phyloP scores from a whole-genome alignment of 1,140 invertebrate species.

The Microplitis demolitor region DNA sequence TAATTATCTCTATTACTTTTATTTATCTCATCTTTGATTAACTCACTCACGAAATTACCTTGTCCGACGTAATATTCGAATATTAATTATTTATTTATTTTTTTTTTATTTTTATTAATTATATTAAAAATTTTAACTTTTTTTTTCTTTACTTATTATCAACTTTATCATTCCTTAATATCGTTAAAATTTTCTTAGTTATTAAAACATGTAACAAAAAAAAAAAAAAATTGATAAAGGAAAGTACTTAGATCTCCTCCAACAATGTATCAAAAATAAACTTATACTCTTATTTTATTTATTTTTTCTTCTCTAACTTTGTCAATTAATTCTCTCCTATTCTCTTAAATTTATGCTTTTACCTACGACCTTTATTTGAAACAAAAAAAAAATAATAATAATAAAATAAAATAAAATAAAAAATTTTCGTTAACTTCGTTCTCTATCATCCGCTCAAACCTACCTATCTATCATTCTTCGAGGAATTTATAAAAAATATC shows the following conservation, averaged over 20 bases:
- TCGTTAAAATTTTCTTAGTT: constrained; percentile 60
- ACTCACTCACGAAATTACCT: constrained; percentile 21
- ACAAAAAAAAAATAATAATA: not conserved
- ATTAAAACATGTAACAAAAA: constrained; percentile 57
- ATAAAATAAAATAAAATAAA: no score
- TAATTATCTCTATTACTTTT: constrained; percentile 24
- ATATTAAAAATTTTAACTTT: constrained; percentile 36
- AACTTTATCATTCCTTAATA: constrained; percentile 41
- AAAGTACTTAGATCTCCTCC: constrained; percentile 50
- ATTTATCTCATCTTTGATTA: constrained; percentile 21
- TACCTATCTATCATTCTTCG: not conserved
- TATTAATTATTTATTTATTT: constrained; percentile 13
- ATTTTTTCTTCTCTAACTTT: constrained; percentile 28
- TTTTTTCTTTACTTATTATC: constrained; percentile 14
- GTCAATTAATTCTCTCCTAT: constrained; percentile 11
- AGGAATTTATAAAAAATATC: not conserved
- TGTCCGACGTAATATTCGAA: not conserved
- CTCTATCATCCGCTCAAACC: constrained; percentile 16
- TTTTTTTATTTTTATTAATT: constrained; percentile 21
- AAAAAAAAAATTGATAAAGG: constrained; percentile 35
- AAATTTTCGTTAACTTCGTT: constrained; percentile 9
- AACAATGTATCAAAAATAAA: constrained; percentile 63
- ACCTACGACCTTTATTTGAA: not conserved
- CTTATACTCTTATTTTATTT: constrained; percentile 47
- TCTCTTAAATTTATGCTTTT: constrained; percentile 13